Evolutionary conservation across 2,797 vertebrate species (phyloP).

Genomic region (Centroberyx gerrardi): DNA sequence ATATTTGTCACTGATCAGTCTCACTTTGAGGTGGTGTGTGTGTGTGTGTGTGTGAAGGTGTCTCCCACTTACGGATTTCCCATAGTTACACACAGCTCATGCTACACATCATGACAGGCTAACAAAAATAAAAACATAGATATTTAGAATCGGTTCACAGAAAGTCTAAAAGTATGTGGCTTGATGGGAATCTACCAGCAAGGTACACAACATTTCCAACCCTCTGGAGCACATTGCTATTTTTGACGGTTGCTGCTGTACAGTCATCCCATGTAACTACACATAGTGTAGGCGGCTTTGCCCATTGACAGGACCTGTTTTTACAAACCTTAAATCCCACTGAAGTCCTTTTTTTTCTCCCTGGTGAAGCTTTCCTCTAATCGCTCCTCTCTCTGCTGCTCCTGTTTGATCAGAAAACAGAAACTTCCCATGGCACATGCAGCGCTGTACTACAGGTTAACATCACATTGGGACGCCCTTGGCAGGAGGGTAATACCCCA

Average conservation of each 20-base stretch:
- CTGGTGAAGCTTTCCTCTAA: slow-evolving; percentile 5
- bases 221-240: background rate
- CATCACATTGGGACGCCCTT: slow-evolving; percentile 65
- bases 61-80: too few species aligned
- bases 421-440: slow-evolving; percentile 18
- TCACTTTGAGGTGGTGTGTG: too few species aligned
- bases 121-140: too few species aligned
- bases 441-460: slow-evolving; percentile 36
- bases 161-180: background rate
- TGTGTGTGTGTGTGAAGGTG: too few species aligned
- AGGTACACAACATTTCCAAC: background rate
- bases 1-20: too few species aligned
- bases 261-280: background rate
- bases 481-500: slow-evolving; percentile 38
- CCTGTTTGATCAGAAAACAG: slow-evolving; percentile 35
- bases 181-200: background rate
- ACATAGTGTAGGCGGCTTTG: background rate
- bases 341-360: slow-evolving; percentile 1
- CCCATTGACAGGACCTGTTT: background rate
- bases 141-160: too few species aligned
- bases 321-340: slow-evolving; percentile 3
- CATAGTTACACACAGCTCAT: too few species aligned
- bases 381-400: background rate
- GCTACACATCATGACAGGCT: too few species aligned
- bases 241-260: background rate